phyloP scores from a whole-genome alignment of 1,140 invertebrate species.

The Monomorium pharaonis region DNA sequence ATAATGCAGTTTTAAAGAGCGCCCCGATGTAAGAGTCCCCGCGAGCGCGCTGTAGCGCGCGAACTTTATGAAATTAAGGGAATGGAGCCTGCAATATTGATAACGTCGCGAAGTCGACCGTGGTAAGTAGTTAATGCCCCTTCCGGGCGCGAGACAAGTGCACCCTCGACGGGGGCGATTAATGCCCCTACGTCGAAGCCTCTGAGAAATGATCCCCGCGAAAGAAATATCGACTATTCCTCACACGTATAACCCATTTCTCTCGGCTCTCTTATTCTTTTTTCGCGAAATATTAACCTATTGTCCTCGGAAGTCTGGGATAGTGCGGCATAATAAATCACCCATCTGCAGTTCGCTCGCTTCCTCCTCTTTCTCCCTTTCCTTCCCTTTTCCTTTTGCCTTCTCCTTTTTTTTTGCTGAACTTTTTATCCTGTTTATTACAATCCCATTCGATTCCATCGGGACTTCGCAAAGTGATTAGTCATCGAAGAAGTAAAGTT shows the following conservation, averaged over 20 bases:
- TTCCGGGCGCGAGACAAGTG: constrained; percentile 22
- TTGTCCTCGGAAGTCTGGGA: constrained; percentile 51
- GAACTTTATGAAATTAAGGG: constrained; percentile 59
- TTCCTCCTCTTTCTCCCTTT: neutral
- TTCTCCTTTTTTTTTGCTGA: neutral
- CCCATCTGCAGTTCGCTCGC: constrained; percentile 25
- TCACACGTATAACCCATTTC: constrained; percentile 46
- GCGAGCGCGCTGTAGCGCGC: constrained; percentile 6
- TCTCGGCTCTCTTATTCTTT: neutral
- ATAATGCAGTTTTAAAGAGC: constrained; percentile 69
- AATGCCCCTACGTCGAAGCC: constrained; percentile 47
- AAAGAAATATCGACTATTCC: constrained; percentile 54
- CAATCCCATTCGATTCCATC: constrained; percentile 33
- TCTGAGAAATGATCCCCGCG: constrained; percentile 32
- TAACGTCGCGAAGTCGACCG: constrained; percentile 48
- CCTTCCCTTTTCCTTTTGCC: too few relatives aligned
- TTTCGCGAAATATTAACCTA: constrained; percentile 59
- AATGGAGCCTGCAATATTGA: constrained; percentile 49
- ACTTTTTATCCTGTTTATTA: constrained; percentile 60
- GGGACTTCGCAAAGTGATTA: constrained; percentile 43
- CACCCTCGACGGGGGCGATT: constrained; percentile 32
- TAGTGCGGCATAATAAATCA: constrained; percentile 67
- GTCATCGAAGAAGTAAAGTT: constrained; percentile 50
- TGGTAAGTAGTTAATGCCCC: constrained; percentile 33
- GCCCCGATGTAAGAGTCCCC: constrained; percentile 20